Conservation (phyloP, 2,113 vertebrate genomes). For the Fulica atra region DNA sequence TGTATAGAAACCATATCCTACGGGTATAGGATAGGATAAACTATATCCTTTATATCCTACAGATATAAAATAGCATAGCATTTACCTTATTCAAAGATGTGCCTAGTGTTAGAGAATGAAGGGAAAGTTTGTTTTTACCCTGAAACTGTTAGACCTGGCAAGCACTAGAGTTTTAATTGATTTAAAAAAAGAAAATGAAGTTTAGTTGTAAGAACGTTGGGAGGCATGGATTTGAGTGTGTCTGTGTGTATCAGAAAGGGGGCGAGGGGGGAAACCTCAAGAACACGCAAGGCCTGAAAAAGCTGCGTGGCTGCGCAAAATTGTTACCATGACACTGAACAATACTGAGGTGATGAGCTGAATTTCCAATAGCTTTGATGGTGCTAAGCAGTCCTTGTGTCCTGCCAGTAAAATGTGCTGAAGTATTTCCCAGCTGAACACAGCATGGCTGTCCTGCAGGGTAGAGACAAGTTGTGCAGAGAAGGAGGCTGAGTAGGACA, state of each 20-base stretch:
- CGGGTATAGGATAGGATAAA: not conserved
- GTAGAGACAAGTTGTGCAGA: not conserved
- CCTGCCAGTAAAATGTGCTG: not conserved
- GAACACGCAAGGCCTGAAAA: not conserved
- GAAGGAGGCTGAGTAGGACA: not conserved
- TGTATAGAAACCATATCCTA: not conserved
- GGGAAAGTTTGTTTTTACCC: accelerated
- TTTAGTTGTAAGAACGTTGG: not conserved
- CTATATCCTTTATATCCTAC: not conserved
- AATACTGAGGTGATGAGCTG: not conserved
- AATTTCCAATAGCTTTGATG: not conserved
- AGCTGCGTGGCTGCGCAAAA: not conserved
- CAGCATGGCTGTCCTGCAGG: not conserved
- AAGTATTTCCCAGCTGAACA: not conserved
- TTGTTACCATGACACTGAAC: constrained; percentile 33
- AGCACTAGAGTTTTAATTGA: not conserved
- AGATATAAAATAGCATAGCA: not conserved
- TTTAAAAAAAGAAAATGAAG: no score
- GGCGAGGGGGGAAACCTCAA: not conserved
- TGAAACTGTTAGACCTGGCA: not conserved
- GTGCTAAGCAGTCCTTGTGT: not conserved
- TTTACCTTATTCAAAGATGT: not conserved
- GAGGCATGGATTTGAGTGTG: not conserved
- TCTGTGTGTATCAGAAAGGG: not conserved
- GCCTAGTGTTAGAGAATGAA: not conserved